phyloP scores from a whole-genome alignment of 2,113 vertebrate species.

The Callipepla californica region DNA sequence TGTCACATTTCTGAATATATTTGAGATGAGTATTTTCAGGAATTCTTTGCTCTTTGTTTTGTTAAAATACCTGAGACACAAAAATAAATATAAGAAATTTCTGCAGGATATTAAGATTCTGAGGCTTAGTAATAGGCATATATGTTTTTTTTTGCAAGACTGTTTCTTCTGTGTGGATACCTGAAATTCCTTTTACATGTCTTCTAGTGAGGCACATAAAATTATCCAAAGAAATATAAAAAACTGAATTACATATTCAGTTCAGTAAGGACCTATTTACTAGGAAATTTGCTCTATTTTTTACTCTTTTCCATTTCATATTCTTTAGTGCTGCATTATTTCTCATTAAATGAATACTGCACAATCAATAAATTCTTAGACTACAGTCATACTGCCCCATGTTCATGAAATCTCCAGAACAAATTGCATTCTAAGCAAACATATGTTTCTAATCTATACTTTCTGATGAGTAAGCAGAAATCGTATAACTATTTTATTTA shows the following conservation, averaged over 20 bases:
- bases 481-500: not conserved
- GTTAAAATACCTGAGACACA: not conserved
- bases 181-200: not conserved
- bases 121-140: not conserved
- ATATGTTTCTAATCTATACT: not conserved
- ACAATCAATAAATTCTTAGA: not conserved
- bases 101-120: not conserved
- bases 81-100: not conserved
- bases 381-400: accelerated
- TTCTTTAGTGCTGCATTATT: not conserved
- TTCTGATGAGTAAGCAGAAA: not conserved
- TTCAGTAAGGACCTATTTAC: not conserved
- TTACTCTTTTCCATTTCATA: not conserved
- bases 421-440: not conserved
- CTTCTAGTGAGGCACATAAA: not conserved
- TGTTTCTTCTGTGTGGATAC: not conserved
- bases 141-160: not conserved
- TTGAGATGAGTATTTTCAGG: not conserved
- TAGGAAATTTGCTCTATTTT: not conserved
- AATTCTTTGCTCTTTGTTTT: not conserved
- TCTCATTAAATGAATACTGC: not conserved
- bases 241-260: not conserved
- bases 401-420: not conserved
- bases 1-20: not conserved
- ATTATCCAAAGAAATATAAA: not conserved